phyloP scores from a whole-genome alignment of 2,113 vertebrate species.

The Prinia subflava region DNA sequence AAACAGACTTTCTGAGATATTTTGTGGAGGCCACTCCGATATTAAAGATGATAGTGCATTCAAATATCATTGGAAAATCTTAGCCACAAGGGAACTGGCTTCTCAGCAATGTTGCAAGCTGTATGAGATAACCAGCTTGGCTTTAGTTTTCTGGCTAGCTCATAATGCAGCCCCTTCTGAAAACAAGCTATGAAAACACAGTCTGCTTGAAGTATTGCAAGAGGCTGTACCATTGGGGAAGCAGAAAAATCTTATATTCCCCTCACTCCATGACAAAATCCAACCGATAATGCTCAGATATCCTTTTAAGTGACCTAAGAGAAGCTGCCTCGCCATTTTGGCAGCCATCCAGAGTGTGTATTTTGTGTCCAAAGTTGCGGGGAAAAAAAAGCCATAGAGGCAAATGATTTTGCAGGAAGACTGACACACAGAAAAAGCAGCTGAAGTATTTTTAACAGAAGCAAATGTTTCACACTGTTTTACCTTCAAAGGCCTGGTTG shows the following conservation, averaged over 20 bases:
- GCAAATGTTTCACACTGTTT: constrained; percentile 30
- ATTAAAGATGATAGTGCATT: background rate
- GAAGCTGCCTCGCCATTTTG: background rate
- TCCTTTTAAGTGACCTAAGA: background rate
- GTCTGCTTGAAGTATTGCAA: background rate
- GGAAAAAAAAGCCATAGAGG: background rate
- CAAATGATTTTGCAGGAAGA: constrained; percentile 1
- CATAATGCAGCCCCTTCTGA: background rate
- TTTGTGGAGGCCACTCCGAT: background rate
- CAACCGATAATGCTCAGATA: background rate
- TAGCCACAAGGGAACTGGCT: background rate
- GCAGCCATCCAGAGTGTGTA: background rate
- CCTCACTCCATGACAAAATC: background rate
- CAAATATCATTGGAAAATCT: constrained; percentile 22
- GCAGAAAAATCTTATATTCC: background rate
- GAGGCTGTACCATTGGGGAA: background rate
- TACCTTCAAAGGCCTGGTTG: constrained; percentile 39
- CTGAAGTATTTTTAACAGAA: constrained; percentile 23
- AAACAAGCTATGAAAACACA: background rate
- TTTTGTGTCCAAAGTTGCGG: background rate
- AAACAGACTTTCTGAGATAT: background rate
- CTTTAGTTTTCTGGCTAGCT: background rate
- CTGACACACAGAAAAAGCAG: background rate
- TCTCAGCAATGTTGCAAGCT: background rate
- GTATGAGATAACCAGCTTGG: constrained; percentile 28